phyloP scores from a whole-genome alignment of 30 jellyfish, hydroid and myxozoan genomes.

The Euphysa ruthae region DNA sequence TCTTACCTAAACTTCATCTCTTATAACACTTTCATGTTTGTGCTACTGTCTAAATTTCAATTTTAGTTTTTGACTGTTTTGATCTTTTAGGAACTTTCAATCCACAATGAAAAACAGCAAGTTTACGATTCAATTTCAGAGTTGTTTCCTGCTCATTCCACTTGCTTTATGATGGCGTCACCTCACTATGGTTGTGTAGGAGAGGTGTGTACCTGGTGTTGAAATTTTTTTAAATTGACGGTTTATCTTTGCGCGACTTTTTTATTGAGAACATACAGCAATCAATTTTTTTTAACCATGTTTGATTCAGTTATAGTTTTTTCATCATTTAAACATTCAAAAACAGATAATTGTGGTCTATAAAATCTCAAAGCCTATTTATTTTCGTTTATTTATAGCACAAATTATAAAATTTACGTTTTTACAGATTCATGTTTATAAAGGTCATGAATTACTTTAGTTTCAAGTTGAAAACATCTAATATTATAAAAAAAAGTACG shows the following conservation, averaged over 20 bases:
- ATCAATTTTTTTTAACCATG: neutral
- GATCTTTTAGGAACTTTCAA: slow-evolving; percentile 12
- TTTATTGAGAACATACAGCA: neutral
- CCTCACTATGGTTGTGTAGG: slow-evolving; percentile 84
- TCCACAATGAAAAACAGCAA: neutral
- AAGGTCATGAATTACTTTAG: too few species aligned
- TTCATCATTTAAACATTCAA: too few species aligned
- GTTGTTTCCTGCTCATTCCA: slow-evolving; percentile 33
- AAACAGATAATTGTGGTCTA: too few species aligned
- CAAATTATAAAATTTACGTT: too few species aligned
- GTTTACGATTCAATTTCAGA: slow-evolving; percentile 39
- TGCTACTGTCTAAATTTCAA: neutral
- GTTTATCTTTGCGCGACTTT: too few species aligned
- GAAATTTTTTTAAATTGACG: neutral
- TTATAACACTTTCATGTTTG: neutral
- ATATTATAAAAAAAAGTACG: too few species aligned
- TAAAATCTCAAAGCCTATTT: too few species aligned
- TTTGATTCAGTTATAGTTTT: too few species aligned
- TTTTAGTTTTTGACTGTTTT: too few species aligned
- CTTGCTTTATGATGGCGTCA: slow-evolving; percentile 82
- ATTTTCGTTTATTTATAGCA: too few species aligned
- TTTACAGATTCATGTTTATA: neutral
- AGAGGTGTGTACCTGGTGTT: slow-evolving; percentile 40
- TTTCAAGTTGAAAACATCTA: too few species aligned
- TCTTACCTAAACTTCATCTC: too few species aligned